Conservation (phyloP, 2,888 invertebrate genomes). For the Cephus rjabovi region DNA sequence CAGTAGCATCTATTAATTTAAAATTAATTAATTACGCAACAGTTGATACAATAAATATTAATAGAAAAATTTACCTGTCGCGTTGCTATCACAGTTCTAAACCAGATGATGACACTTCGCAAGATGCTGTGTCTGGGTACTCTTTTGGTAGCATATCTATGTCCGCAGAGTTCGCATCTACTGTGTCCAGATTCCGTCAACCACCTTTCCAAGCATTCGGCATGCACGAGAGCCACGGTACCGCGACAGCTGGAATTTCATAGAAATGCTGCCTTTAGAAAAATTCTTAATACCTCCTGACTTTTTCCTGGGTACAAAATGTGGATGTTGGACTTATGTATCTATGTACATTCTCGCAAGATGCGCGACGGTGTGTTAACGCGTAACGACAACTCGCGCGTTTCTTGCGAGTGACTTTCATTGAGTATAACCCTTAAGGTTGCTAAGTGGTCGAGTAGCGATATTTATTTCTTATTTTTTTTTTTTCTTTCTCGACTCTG, state of each 20-base stretch:
- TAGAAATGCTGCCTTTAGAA: slow-evolving; percentile 29
- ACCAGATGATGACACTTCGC: slow-evolving; percentile 55
- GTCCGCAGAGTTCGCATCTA: slow-evolving; percentile 71
- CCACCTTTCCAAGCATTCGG: slow-evolving; percentile 71
- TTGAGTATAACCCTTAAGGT: neutral
- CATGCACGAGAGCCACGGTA: slow-evolving; percentile 69
- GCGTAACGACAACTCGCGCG: neutral
- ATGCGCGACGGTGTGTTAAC: neutral
- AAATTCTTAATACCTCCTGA: neutral
- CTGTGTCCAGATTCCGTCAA: slow-evolving; percentile 69
- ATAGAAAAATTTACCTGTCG: slow-evolving; percentile 47
- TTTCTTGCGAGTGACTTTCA: neutral
- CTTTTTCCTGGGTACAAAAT: neutral
- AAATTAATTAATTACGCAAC: neutral
- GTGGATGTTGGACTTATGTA: neutral
- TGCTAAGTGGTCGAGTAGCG: neutral
- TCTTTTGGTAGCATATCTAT: slow-evolving; percentile 65
- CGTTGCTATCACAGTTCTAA: slow-evolving; percentile 56
- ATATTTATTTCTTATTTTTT: neutral
- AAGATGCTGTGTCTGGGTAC: slow-evolving; percentile 55
- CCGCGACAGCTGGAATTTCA: slow-evolving; percentile 68
- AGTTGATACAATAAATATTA: neutral
- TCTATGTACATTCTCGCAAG: neutral
- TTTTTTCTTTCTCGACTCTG: neutral
- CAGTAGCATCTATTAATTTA: slow-evolving; percentile 51